phyloP scores from a whole-genome alignment of 2,888 invertebrate genomes.

The Salpingus planirostris region DNA sequence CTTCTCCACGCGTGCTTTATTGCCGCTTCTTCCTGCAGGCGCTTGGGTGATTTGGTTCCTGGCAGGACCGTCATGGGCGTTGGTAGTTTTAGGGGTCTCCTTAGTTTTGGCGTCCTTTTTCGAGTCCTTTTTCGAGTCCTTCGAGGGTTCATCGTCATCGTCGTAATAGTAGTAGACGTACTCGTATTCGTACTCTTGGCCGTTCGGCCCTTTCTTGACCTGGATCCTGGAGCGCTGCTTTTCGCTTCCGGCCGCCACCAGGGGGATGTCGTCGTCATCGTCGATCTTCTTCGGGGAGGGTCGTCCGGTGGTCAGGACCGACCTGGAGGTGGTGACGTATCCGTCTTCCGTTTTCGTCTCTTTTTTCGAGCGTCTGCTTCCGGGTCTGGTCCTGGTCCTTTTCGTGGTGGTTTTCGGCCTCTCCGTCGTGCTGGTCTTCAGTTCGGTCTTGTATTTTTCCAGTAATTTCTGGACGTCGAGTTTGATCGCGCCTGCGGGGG shows the following conservation, averaged over 20 bases:
- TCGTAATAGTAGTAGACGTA: constrained; percentile 88
- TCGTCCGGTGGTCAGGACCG: constrained; percentile 48
- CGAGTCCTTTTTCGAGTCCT: not conserved
- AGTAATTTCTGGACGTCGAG: constrained; percentile 29
- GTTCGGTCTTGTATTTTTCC: constrained; percentile 33
- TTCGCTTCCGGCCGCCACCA: constrained; percentile 53
- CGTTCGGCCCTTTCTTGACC: constrained; percentile 82
- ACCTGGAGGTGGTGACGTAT: constrained; percentile 48
- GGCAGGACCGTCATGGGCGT: constrained; percentile 54
- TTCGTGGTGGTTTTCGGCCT: constrained; percentile 7
- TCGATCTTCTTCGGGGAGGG: constrained; percentile 24
- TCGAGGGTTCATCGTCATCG: constrained; percentile 52
- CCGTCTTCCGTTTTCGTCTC: constrained; percentile 25
- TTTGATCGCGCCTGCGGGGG: constrained; percentile 37
- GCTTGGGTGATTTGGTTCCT: constrained; percentile 43
- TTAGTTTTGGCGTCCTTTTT: no score
- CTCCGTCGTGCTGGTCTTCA: constrained; percentile 26
- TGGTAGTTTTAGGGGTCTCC: constrained; percentile 38
- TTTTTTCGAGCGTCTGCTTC: constrained; percentile 26
- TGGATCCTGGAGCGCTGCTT: constrained; percentile 64
- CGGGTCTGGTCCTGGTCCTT: constrained; percentile 4
- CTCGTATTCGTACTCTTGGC: constrained; percentile 85
- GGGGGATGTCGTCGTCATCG: constrained; percentile 24
- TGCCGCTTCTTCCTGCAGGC: no score
- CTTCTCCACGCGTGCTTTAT: constrained; percentile 39